Base-by-base conservation (phyloP, 2,888 invertebrate genomes). In the Melinopterus prodromus region DNA sequence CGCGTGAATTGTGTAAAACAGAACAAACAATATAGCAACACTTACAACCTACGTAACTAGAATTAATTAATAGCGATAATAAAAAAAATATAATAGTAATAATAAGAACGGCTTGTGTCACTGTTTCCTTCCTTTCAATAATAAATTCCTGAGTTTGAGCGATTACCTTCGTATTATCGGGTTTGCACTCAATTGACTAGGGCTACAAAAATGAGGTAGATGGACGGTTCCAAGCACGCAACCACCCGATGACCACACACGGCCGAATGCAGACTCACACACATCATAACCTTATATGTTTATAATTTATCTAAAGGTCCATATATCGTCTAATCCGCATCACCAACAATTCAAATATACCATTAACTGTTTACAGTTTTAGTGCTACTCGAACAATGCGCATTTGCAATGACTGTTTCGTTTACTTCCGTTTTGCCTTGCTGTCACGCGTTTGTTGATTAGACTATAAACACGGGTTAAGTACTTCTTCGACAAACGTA, bases 111-210 rank as follows among this genome's bases (percentile, higher is more conserved):
- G 53, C 53, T 53, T 53, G 53, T 53, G 53, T 53, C 53, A 53
- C 53, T 53, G 53, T 53, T 53, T 53, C 53, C 5, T 7, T 53
- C 53, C 53, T 53, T 53, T 53, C 53, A 53, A 53, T 12, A 53
- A 53, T 77, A 36, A 77, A 78, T 81, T 81, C 81, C 81, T 81
- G 81, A 81, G 81, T 81, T 81, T 53, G 81, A 81, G 79, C 75
- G 79, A 79, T 53, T 79, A 81, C 81, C 79, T 79, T 70, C 77
- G 79, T 75, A 53, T 53, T 80, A 80, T 78, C 77, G 78, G 74
- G 78, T 77, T 81, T 79, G 79, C 80, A 79, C 81, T 81, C 81
- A 81, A 81, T 81, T 80, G 81, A 81, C 81, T 81, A 81, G 81
- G 81, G 81, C 79, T 79, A 79, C 79, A 79, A 78, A 15, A 74